Conservation (phyloP, 2,113 vertebrate genomes). For the Dromiciops gliroides region DNA sequence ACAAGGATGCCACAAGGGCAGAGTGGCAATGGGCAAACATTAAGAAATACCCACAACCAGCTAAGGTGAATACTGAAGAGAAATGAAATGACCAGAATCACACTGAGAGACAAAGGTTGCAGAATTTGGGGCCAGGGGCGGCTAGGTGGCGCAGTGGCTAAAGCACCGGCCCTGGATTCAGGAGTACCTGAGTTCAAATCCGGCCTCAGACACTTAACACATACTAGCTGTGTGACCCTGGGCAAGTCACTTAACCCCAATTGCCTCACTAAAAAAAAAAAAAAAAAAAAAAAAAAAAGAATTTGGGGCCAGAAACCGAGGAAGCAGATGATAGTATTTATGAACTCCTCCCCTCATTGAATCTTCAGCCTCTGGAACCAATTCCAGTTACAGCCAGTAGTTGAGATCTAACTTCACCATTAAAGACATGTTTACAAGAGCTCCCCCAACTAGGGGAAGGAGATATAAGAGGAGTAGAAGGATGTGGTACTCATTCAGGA, state of each 20-base stretch:
- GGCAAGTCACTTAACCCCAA: too few relatives aligned
- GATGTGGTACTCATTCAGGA: background rate
- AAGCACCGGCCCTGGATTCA: too few relatives aligned
- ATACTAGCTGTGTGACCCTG: too few relatives aligned
- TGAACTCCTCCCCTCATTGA: background rate
- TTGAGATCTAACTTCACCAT: background rate
- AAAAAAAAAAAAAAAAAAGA: too few relatives aligned
- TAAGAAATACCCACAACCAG: background rate
- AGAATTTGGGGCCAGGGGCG: background rate
- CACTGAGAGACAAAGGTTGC: background rate
- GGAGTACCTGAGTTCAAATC: too few relatives aligned
- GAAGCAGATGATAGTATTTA: background rate
- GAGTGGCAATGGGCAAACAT: background rate
- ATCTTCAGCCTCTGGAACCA: background rate
- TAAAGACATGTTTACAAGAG: background rate
- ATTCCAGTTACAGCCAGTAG: background rate
- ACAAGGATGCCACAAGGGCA: background rate
- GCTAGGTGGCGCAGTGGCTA: too few relatives aligned
- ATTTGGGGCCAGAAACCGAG: background rate
- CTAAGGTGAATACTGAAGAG: background rate
- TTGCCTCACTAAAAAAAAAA: too few relatives aligned
- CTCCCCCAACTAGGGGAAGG: background rate
- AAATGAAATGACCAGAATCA: background rate
- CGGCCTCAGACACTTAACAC: too few relatives aligned
- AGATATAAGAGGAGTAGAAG: background rate